Conservation (phyloP, 2,888 invertebrate species). For the Lacanobia wlatinum region DNA sequence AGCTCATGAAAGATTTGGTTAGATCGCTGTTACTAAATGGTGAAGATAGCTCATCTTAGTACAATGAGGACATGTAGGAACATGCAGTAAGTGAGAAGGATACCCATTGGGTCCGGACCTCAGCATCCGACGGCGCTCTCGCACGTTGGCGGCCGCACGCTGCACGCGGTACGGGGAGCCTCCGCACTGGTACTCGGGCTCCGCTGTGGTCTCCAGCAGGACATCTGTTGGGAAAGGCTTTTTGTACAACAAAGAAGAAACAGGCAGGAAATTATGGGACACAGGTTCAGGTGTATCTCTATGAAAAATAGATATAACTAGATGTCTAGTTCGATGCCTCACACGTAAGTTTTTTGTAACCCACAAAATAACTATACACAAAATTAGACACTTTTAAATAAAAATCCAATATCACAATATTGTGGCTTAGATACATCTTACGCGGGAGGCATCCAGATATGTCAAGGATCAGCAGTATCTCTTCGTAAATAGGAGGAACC, state of each 20-base stretch:
- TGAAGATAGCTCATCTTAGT: not conserved
- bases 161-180: constrained; percentile 96
- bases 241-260: constrained; percentile 1
- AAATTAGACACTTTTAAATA: too few species aligned
- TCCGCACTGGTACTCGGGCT: constrained; percentile 91
- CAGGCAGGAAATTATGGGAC: too few species aligned
- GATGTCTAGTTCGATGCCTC: too few species aligned
- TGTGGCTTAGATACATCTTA: too few species aligned
- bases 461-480: too few species aligned
- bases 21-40: not conserved
- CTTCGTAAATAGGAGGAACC: too few species aligned
- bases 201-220: constrained; percentile 85
- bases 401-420: too few species aligned
- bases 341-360: too few species aligned
- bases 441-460: too few species aligned
- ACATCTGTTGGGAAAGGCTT: constrained; percentile 72
- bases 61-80: constrained; percentile 14
- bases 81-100: constrained; percentile 74
- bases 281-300: too few species aligned
- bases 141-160: constrained; percentile 98
- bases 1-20: not conserved
- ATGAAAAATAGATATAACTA: too few species aligned
- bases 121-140: constrained; percentile 99
- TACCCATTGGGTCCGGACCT: constrained; percentile 98
- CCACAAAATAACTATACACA: too few species aligned